Conservation (phyloP, 2,888 invertebrate species). For the Diplazon laetatorius region DNA sequence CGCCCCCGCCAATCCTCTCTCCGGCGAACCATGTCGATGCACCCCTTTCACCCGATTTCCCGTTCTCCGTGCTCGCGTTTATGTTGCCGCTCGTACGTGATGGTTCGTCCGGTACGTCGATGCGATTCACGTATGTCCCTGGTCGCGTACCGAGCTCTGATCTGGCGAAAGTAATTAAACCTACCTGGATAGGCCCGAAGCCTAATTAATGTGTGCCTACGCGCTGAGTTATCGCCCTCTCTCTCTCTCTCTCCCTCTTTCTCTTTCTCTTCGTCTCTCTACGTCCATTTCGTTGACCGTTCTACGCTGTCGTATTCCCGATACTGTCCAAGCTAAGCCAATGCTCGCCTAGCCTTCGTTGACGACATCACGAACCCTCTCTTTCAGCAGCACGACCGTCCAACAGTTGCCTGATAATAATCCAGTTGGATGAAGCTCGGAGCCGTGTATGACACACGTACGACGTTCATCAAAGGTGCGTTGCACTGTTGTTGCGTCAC, state of each 20-base stretch:
- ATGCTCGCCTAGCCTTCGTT: neutral
- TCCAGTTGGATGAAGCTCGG: neutral
- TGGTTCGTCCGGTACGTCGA: neutral
- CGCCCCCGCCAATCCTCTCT: no score
- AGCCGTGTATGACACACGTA: no score
- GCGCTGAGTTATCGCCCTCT: conserved; percentile 63
- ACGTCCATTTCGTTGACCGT: no score
- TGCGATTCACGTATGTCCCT: conserved; percentile 54
- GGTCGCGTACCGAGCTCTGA: conserved; percentile 71
- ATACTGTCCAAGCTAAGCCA: no score
- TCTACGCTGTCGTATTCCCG: conserved; percentile 1
- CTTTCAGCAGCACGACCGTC: conserved; percentile 45
- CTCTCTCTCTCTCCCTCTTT: neutral
- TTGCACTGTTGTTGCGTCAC: no score
- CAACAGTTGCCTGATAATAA: conserved; percentile 69
- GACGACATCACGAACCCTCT: conserved; percentile 22
- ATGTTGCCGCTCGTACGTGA: conserved; percentile 48
- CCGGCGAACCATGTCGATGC: conserved; percentile 41
- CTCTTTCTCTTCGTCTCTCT: no score
- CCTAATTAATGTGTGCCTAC: conserved; percentile 81
- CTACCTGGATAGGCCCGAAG: conserved; percentile 77
- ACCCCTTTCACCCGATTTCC: conserved; percentile 50
- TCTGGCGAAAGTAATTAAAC: conserved; percentile 81
- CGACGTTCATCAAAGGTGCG: neutral
- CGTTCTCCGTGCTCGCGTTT: conserved; percentile 36